Conservation (phyloP, 2,888 invertebrate genomes). For the Drosophila barbarae region DNA sequence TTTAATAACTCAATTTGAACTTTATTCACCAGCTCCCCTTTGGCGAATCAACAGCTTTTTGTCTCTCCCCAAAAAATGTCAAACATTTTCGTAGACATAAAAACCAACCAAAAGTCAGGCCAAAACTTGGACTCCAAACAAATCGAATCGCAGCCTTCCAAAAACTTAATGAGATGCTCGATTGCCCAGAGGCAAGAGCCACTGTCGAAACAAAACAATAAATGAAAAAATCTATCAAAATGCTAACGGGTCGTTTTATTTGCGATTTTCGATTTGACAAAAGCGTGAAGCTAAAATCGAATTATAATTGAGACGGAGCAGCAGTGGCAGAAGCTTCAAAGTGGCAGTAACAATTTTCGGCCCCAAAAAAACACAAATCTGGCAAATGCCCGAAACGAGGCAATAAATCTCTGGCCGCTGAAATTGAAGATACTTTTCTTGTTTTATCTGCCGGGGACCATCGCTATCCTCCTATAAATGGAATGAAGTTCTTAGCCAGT, state of each 20-base stretch:
- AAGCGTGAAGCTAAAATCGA: slow-evolving; percentile 45
- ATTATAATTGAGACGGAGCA: slow-evolving; percentile 31
- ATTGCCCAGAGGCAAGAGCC: slow-evolving; percentile 22
- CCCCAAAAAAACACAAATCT: slow-evolving; percentile 17
- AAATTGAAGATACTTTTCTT: slow-evolving; percentile 45
- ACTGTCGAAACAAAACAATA: slow-evolving; percentile 52
- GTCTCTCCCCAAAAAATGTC: slow-evolving; percentile 14
- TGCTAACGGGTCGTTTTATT: slow-evolving; percentile 60
- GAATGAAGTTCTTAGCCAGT: slow-evolving; percentile 41
- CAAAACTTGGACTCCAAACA: slow-evolving; percentile 3
- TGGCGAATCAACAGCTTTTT: slow-evolving; percentile 14
- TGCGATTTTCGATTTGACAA: slow-evolving; percentile 47
- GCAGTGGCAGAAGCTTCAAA: slow-evolving; percentile 6
- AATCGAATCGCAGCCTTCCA: slow-evolving; percentile 9
- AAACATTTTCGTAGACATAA: slow-evolving; percentile 34
- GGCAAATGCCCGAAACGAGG: slow-evolving; percentile 38
- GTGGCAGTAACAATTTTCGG: slow-evolving; percentile 29
- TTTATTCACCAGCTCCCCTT: slow-evolving; percentile 15
- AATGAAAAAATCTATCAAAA: slow-evolving; percentile 52
- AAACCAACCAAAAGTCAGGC: slow-evolving; percentile 24
- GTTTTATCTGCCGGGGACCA: slow-evolving; percentile 30
- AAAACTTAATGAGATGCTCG: slow-evolving; percentile 37
- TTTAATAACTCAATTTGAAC: slow-evolving; percentile 39
- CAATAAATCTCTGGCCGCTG: slow-evolving; percentile 60
- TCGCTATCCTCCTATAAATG: slow-evolving; percentile 38